These are phyloP conservation scores for Yponomeuta evonymella DNA, from an alignment of 2,888 invertebrate species.

Conservation along the genomic window DNA sequence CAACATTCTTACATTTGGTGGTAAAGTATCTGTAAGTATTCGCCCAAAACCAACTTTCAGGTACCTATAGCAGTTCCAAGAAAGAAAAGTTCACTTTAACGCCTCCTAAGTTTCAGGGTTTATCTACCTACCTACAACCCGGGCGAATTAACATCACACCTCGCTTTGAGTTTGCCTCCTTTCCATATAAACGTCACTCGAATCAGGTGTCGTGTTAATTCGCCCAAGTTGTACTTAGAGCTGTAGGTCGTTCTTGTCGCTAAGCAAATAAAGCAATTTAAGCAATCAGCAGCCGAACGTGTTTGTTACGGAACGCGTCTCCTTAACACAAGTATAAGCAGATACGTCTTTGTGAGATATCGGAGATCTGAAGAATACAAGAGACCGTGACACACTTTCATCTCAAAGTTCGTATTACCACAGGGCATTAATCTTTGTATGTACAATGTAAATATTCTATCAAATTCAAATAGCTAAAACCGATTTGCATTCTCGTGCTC, in stretches of 20 bases:
- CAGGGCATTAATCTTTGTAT: conserved; percentile 4
- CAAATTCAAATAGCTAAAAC: not conserved
- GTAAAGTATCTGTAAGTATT: too few species aligned
- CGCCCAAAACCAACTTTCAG: too few species aligned
- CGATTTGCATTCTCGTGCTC: conserved; percentile 19
- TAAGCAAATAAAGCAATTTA: not conserved
- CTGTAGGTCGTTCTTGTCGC: not conserved
- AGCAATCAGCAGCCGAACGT: conserved; percentile 25
- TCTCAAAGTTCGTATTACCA: conserved; percentile 20
- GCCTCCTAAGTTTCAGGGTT: too few species aligned
- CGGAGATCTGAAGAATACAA: conserved; percentile 51
- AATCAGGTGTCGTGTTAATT: too few species aligned
- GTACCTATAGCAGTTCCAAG: too few species aligned
- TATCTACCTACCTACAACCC: too few species aligned
- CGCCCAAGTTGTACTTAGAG: not conserved
- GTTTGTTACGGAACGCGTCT: conserved; percentile 33
- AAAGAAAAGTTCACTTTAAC: too few species aligned
- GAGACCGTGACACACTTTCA: conserved; percentile 59
- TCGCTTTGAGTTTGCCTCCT: too few species aligned
- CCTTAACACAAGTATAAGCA: conserved; percentile 33
- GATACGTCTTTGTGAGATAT: conserved; percentile 37
- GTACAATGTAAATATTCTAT: not conserved
- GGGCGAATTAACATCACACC: too few species aligned
- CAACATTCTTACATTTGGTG: too few species aligned
- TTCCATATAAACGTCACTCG: too few species aligned